phyloP scores from a whole-genome alignment of 2,888 invertebrate genomes.

The Carcina quercana region DNA sequence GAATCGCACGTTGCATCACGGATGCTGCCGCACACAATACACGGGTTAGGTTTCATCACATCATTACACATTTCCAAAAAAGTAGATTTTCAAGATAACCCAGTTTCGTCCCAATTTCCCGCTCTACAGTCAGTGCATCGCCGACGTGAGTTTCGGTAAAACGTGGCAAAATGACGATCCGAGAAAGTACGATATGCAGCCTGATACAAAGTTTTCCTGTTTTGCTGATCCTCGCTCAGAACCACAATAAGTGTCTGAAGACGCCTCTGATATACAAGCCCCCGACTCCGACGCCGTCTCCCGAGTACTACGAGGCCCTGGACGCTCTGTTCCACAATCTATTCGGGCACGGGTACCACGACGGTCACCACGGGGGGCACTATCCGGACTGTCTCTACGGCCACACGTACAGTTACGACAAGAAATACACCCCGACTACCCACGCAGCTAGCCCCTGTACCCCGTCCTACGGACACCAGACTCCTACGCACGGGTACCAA shows the following conservation, averaged over 20 bases:
- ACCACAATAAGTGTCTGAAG: slow-evolving; percentile 45
- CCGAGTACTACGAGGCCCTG: slow-evolving; percentile 60
- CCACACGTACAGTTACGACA: slow-evolving; percentile 11
- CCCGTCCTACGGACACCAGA: background rate
- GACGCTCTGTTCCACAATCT: slow-evolving; percentile 46
- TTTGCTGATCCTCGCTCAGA: slow-evolving; percentile 55
- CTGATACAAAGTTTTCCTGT: slow-evolving; percentile 58
- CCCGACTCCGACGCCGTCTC: slow-evolving; percentile 50
- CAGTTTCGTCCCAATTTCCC: slow-evolving; percentile 10
- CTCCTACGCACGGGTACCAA: slow-evolving; percentile 4
- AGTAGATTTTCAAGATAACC: slow-evolving; percentile 30
- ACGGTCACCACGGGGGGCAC: slow-evolving; percentile 6
- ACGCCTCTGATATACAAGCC: slow-evolving; percentile 58
- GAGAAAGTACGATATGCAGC: slow-evolving; percentile 45
- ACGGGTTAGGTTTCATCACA: too few relatives aligned
- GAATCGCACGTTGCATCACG: too few relatives aligned
- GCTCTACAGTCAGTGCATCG: background rate
- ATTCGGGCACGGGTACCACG: slow-evolving; percentile 26
- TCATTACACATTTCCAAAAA: too few relatives aligned
- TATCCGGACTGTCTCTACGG: slow-evolving; percentile 14
- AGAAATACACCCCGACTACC: too few relatives aligned
- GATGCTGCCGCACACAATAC: too few relatives aligned
- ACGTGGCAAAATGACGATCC: slow-evolving; percentile 40
- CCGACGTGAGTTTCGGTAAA: background rate
- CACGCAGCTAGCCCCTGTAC: too few relatives aligned